Evolutionary conservation across 2,797 vertebrate genomes (phyloP), one percentile per base, ranked within the genome.

Genomic region (Epinephelus coioides): DNA sequence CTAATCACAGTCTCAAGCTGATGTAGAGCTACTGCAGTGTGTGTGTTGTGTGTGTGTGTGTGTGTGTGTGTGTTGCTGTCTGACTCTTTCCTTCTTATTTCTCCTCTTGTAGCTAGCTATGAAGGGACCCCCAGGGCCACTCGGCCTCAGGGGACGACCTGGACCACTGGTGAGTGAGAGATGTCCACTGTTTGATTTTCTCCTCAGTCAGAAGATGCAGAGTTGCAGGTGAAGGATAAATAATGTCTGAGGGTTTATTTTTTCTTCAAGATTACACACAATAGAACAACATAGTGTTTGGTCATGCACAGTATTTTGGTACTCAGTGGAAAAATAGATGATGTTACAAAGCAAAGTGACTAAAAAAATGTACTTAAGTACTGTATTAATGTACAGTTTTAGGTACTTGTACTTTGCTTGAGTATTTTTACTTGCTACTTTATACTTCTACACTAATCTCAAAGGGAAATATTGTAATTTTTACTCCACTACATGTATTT

Each of bases 121-220:
- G 94, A 96, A 97, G 84, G 98, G 98, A 53, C 97, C 98, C 0
- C 96, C 96, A 0, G 98, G 98, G 59, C 96, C 98, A 0, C 95
- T 98, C 73, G 98, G 98, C 14, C 96, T 98, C 6, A 97, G 97
- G 0, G 98, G 98, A 76, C 92, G 97, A 56, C 97, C 98, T 0
- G 98, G 98, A 23, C 97, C 97, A 0, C 87, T 98, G 95, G 98
- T 98, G 89, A 96, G 96, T 96, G 77, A 96, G 91, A 83, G 5
- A 25, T 55, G 14, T 49, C n/a, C 5, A 15, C 19, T 17, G 43
- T 3, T 49, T 70, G 14, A 59, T 38, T 23, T 71, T 60, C n/a
- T 59, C 19, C 8, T 49, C 19, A 70, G 18, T 49, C 14, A 21
- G 7, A 17, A 59, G 25, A 17, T 6, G 1, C 0, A 1, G n/a